Evolutionary conservation across 2,797 vertebrate genomes (phyloP), one percentile per base, ranked within the genome.

Genomic region (Xenops minutus): DNA sequence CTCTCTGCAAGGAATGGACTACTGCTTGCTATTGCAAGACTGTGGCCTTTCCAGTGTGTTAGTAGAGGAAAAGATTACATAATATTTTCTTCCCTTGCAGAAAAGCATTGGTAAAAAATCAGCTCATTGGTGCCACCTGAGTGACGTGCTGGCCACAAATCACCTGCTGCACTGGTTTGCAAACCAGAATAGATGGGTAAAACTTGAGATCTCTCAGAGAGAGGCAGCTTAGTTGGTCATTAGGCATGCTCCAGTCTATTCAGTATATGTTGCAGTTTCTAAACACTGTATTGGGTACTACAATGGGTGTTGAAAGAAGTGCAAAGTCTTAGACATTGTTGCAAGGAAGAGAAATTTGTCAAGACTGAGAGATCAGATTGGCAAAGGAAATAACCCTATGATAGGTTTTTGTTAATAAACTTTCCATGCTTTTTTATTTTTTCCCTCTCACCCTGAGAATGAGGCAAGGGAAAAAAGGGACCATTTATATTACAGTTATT

Each of bases 401-500:
- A 41, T 18, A 49, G n/a, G 23, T 0, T 11, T 79, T 68, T 92
- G 39, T 62, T 94, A 84, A 76, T 48, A 93, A 79, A 92, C 20
- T 46, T 52, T 39, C 20, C 4, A n/a, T 83, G 48, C 2, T 15
- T 43, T 62, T 75, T 69, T 41, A 16, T 48, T 58, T 54, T 67
- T 36, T 24, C 5, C 0, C 10, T 22, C n/a, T 56, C 14, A 3
- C 6, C 30, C 30, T 15, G 12, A 74, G 26, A 23, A 63, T 55
- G 48, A 87, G 12, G 23, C 21, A 49, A 43, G 41, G 63, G 23
- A 24, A 62, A 78, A 49, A 32, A 32, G 22, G 39, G 29, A 49
- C 80, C 88, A 98, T 98, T 98, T 97, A 95, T 98, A 97, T 97
- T 95, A 97, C 90, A 96, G 98, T 97, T 98, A 97, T 98, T 95